Evolutionary conservation across 1,140 invertebrate genomes (phyloP).

Genomic region (Hesperophylax magnus): DNA sequence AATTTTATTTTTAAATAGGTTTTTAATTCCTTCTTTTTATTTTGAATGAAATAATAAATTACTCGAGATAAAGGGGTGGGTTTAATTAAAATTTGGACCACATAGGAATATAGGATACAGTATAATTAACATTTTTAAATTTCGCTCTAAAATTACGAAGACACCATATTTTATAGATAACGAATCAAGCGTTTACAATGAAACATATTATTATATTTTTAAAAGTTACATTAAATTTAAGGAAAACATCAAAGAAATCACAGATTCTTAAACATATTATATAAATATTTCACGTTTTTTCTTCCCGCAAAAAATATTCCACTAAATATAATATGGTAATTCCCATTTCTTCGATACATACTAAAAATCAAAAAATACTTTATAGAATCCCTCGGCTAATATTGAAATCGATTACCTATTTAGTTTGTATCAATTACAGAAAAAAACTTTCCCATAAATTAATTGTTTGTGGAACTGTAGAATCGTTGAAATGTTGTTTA

Average conservation of each 20-base stretch:
- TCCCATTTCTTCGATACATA: background rate
- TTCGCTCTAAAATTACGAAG: constrained; percentile 3
- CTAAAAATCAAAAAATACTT: too few relatives aligned
- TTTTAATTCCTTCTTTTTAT: too few relatives aligned
- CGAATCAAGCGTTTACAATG: background rate
- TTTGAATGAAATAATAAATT: too few relatives aligned
- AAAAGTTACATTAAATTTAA: background rate
- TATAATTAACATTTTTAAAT: constrained; percentile 9
- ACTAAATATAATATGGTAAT: background rate
- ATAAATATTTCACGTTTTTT: background rate
- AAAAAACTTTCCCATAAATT: too few relatives aligned
- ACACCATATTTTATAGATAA: constrained; percentile 14
- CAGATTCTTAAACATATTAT: background rate
- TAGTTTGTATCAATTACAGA: too few relatives aligned
- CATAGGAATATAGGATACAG: background rate
- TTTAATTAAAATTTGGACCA: background rate
- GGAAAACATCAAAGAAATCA: background rate
- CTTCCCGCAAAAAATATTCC: background rate
- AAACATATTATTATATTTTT: background rate
- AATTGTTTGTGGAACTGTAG: background rate
- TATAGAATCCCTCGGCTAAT: too few relatives aligned
- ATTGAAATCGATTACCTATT: too few relatives aligned
- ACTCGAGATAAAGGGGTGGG: too few relatives aligned
- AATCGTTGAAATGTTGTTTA: background rate
- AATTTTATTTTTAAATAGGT: too few relatives aligned